phyloP scores from a whole-genome alignment of 2,797 vertebrate species.

The Pygocentrus nattereri region DNA sequence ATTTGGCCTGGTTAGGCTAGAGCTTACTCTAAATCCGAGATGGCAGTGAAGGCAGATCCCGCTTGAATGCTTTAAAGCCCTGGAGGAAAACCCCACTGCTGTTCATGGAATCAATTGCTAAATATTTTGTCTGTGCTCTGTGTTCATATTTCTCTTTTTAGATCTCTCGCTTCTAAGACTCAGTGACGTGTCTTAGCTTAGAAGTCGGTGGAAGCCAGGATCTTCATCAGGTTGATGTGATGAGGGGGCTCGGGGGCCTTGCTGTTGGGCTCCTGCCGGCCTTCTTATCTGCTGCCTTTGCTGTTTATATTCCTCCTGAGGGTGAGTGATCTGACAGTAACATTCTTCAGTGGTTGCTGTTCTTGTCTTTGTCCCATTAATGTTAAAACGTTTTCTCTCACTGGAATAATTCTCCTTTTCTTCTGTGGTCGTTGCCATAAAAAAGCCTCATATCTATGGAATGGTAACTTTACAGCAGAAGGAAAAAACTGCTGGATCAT shows the following conservation, averaged over 20 bases:
- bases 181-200: slow-evolving; percentile 21
- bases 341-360: slow-evolving; percentile 5
- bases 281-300: slow-evolving; percentile 58
- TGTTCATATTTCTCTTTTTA: not conserved
- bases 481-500: no score
- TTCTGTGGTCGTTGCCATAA: no score
- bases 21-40: not conserved
- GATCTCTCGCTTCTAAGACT: slow-evolving; percentile 11
- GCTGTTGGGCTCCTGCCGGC: slow-evolving; percentile 71
- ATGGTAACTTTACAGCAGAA: no score
- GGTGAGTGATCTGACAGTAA: slow-evolving; percentile 63
- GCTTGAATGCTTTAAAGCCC: not conserved
- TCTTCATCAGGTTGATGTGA: slow-evolving; percentile 55
- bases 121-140: not conserved
- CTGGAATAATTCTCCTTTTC: not conserved
- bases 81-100: not conserved
- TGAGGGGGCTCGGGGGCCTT: slow-evolving; percentile 69
- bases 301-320: slow-evolving; percentile 74
- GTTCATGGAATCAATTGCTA: not conserved
- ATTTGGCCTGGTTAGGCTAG: not conserved
- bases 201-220: slow-evolving; percentile 34
- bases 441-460: no score
- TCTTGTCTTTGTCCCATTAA: slow-evolving; percentile 4
- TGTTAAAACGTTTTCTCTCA: not conserved
- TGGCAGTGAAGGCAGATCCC: not conserved